Evolutionary conservation across 2,888 invertebrate species (phyloP).

Genomic region (Idaea biselata): DNA sequence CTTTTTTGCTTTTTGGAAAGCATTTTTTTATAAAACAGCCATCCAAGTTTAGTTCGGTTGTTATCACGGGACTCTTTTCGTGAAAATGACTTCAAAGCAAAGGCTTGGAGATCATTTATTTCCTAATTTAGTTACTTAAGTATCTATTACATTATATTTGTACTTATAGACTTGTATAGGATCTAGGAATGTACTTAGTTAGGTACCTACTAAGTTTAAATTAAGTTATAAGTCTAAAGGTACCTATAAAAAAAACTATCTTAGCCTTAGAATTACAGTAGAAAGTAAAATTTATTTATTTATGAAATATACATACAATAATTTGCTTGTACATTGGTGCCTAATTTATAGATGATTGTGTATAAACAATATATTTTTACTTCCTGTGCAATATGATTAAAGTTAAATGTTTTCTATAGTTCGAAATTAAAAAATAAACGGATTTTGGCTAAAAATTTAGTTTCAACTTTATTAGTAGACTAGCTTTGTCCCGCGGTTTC

Average conservation of each 20-base stretch:
- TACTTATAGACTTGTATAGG: not conserved
- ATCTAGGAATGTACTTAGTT: not conserved
- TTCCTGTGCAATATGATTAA: not conserved
- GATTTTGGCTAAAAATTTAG: not conserved
- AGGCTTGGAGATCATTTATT: not conserved
- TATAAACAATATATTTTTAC: not conserved
- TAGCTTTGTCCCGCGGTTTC: too few relatives aligned
- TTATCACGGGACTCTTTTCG: too few relatives aligned
- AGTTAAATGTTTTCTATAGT: not conserved
- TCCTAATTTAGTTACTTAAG: not conserved
- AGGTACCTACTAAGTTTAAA: not conserved
- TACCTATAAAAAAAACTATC: not conserved
- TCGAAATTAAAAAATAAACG: not conserved
- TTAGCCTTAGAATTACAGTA: not conserved
- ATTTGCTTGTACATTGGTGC: constrained; percentile 2
- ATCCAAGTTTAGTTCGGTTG: too few relatives aligned
- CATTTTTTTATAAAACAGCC: too few relatives aligned
- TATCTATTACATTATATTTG: not conserved
- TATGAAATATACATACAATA: not conserved
- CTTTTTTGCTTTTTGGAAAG: too few relatives aligned
- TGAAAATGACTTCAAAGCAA: too few relatives aligned
- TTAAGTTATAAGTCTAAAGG: not conserved
- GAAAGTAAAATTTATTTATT: not conserved
- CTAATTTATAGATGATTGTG: not conserved
- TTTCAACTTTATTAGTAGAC: too few relatives aligned